Percentiles rank a stretch among this genome's conserved stretches.
Conservation (phyloP, 1,140 invertebrate genomes). For the Megalonaias nervosa region DNA sequence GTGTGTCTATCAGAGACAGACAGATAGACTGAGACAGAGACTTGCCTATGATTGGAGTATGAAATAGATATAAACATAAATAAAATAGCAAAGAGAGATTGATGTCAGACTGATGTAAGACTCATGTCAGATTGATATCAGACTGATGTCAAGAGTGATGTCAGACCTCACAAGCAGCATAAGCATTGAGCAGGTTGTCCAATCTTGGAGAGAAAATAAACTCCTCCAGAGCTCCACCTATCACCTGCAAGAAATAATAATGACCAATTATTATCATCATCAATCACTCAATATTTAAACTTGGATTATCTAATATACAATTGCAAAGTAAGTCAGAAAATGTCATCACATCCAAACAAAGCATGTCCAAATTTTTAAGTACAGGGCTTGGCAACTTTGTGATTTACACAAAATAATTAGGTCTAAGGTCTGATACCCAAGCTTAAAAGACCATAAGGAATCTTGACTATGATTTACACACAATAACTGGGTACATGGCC, state of each 20-base stretch:
- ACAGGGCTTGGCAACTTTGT: too few relatives aligned
- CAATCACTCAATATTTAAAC: background rate
- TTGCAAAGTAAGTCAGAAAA: background rate
- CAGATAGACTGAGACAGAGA: background rate
- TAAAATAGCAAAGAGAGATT: too few relatives aligned
- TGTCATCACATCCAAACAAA: too few relatives aligned
- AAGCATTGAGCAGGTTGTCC: conserved; percentile 74
- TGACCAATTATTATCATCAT: background rate
- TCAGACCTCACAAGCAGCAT: conserved; percentile 67
- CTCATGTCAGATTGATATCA: too few relatives aligned
- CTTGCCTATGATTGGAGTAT: background rate
- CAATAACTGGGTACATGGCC: too few relatives aligned
- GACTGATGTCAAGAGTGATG: too few relatives aligned
- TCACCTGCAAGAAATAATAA: conserved; percentile 52
- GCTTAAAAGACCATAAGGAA: too few relatives aligned
- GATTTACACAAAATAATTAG: too few relatives aligned
- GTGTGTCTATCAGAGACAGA: background rate
- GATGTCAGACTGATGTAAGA: conserved; percentile 2
- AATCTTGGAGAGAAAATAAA: conserved; percentile 74
- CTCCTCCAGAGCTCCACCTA: conserved; percentile 73
- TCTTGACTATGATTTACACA: too few relatives aligned
- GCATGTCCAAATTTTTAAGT: too few relatives aligned
- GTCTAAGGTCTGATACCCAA: too few relatives aligned
- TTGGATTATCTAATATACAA: background rate
- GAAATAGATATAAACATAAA: background rate